phyloP scores from a whole-genome alignment of 2,797 vertebrate genomes.

The Diplodus puntazzo region DNA sequence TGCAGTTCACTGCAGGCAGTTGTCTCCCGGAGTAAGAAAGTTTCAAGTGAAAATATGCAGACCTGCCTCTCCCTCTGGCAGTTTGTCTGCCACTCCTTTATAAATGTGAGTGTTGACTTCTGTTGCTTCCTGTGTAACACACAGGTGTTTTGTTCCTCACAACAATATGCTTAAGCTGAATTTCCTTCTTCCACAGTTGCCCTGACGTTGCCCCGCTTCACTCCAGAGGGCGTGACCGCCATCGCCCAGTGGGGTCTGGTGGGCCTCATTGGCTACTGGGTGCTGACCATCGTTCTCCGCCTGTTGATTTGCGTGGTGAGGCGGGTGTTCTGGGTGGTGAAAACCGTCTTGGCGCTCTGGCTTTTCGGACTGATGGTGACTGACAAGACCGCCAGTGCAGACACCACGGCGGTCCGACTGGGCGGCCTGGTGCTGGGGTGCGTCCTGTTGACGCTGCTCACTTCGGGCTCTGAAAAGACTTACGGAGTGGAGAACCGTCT shows the following conservation, averaged over 20 bases:
- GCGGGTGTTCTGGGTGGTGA: conserved; percentile 84
- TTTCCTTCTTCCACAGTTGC: conserved; percentile 69
- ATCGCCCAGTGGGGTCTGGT: conserved; percentile 85
- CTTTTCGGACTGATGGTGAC: conserved; percentile 82
- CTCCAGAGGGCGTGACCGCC: conserved; percentile 81
- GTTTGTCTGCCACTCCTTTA: conserved; percentile 51
- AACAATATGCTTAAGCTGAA: conserved; percentile 7
- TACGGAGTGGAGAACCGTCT: conserved; percentile 74
- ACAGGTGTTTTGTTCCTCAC: neutral
- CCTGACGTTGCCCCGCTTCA: conserved; percentile 81
- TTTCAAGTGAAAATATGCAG: conserved; percentile 52
- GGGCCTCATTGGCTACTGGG: conserved; percentile 84
- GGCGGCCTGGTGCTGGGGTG: conserved; percentile 77
- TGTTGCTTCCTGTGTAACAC: neutral
- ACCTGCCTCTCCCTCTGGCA: conserved; percentile 39
- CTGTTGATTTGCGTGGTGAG: conserved; percentile 71
- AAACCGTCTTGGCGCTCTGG: conserved; percentile 77
- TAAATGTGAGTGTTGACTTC: conserved; percentile 9
- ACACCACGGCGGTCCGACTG: conserved; percentile 78
- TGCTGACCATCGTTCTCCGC: conserved; percentile 76
- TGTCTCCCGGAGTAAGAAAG: conserved; percentile 13
- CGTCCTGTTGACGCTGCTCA: conserved; percentile 76
- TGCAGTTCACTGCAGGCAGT: neutral
- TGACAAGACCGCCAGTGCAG: conserved; percentile 66
- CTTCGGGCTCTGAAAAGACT: conserved; percentile 59